Evolutionary conservation across 2,113 vertebrate species (phyloP).

Genomic region (Syrmaticus mikado): DNA sequence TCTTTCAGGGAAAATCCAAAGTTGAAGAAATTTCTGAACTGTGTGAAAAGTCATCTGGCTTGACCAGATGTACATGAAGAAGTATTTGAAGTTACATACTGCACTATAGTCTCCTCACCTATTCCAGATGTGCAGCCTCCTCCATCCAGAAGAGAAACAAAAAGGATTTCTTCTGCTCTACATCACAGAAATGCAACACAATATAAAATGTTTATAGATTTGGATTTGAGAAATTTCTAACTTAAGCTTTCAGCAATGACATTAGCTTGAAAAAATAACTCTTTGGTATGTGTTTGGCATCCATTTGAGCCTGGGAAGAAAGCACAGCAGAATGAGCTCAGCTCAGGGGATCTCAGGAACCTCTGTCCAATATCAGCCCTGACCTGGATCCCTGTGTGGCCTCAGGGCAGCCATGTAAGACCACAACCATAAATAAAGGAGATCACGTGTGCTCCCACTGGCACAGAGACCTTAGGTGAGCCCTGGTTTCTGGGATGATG

Average conservation of each 20-base stretch:
- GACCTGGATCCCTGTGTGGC: background rate
- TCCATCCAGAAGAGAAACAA: background rate
- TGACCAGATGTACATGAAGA: background rate
- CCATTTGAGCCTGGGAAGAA: background rate
- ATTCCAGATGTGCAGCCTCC: background rate
- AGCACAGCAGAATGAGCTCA: background rate
- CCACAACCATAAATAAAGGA: background rate
- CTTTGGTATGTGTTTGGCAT: background rate
- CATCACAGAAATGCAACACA: background rate
- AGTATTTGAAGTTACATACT: background rate
- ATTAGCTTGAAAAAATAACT: background rate
- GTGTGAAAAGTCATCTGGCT: background rate
- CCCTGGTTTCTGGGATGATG: background rate
- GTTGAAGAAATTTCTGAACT: background rate
- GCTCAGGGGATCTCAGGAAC: background rate
- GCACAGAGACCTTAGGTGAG: background rate
- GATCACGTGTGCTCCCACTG: rapidly evolving
- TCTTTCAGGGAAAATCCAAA: background rate
- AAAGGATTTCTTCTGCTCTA: background rate
- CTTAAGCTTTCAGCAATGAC: background rate
- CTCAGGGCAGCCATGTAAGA: rapidly evolving
- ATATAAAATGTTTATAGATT: background rate
- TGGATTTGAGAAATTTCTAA: background rate
- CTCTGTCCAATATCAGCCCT: background rate
- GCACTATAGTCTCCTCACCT: background rate